A percentile compares a stretch with the other conserved stretches of the same genome.
These are phyloP conservation scores for Echeneis naucrates DNA, from an alignment of 2,797 vertebrate species.

Conservation along the genomic window DNA sequence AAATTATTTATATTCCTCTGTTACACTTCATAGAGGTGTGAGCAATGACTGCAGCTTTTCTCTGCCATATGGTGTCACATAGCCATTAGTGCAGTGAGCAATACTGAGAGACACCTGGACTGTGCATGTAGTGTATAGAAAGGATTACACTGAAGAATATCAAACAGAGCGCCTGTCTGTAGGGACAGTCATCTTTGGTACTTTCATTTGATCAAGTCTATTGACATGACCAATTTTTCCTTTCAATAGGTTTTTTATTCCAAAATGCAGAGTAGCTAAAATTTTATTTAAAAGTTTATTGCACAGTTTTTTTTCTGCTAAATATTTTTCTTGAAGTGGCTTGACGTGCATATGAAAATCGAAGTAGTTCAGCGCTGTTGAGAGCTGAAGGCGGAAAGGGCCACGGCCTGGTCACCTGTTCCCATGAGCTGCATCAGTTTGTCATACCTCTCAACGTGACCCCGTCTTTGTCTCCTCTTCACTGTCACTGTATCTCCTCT, in stretches of 20 bases:
- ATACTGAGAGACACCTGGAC: background rate
- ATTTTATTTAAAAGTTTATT: too few relatives aligned
- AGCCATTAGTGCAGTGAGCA: background rate
- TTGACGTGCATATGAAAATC: slow-evolving; percentile 41
- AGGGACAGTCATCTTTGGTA: background rate
- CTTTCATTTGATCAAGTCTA: background rate
- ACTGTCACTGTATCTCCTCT: slow-evolving; percentile 42
- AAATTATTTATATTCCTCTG: too few relatives aligned
- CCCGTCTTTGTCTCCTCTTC: slow-evolving; percentile 33
- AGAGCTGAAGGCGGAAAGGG: slow-evolving; percentile 33
- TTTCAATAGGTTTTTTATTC: slow-evolving; percentile 7
- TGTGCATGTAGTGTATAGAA: background rate
- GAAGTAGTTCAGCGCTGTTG: slow-evolving; percentile 49
- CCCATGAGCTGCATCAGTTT: slow-evolving; percentile 35
- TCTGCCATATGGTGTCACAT: background rate
- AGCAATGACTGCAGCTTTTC: background rate
- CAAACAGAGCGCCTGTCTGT: background rate
- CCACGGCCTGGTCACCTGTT: slow-evolving; percentile 3
- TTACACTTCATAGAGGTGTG: background rate
- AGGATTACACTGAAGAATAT: background rate
- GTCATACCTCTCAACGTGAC: slow-evolving; percentile 24
- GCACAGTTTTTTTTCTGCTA: too few relatives aligned
- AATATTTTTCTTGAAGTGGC: slow-evolving; percentile 37
- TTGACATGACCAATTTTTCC: slow-evolving; percentile 9
- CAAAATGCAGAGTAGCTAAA: too few relatives aligned